phyloP scores from a whole-genome alignment of 2,113 vertebrate genomes.

The Hemiprocne comata region DNA sequence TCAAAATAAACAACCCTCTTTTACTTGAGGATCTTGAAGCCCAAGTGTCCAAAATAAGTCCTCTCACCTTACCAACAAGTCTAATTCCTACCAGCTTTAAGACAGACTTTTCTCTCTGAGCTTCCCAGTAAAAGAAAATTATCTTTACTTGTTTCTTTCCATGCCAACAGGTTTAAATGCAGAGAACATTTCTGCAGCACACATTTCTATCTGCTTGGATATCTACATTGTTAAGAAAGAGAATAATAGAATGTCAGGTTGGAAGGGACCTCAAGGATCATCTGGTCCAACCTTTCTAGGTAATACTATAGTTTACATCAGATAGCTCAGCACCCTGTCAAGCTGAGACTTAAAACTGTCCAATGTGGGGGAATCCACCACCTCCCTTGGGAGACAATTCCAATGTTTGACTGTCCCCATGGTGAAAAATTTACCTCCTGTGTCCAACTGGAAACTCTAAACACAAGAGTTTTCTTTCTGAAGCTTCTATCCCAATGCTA shows the following conservation, averaged over 20 bases:
- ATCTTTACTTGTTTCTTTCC: not conserved
- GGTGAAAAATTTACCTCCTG: no score
- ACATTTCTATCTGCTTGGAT: not conserved
- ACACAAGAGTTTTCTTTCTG: not conserved
- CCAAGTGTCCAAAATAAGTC: not conserved
- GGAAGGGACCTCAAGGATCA: no score
- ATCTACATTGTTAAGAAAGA: not conserved
- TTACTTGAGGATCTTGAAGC: not conserved
- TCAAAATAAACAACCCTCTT: not conserved
- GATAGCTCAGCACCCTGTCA: no score
- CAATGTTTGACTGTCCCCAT: no score
- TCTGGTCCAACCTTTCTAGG: no score
- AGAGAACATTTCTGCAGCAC: not conserved
- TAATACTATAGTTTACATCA: no score
- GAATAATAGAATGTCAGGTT: no score
- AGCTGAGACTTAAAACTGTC: no score
- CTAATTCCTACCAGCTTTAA: not conserved
- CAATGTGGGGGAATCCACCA: no score
- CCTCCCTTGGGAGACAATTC: no score
- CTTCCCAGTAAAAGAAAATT: not conserved
- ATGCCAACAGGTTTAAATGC: not conserved
- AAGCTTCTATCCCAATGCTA: not conserved
- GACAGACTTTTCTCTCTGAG: not conserved
- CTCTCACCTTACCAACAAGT: not conserved
- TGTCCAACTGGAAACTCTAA: not conserved